Conservation (phyloP, 2,797 vertebrate genomes). For the Sciurus carolinensis region DNA sequence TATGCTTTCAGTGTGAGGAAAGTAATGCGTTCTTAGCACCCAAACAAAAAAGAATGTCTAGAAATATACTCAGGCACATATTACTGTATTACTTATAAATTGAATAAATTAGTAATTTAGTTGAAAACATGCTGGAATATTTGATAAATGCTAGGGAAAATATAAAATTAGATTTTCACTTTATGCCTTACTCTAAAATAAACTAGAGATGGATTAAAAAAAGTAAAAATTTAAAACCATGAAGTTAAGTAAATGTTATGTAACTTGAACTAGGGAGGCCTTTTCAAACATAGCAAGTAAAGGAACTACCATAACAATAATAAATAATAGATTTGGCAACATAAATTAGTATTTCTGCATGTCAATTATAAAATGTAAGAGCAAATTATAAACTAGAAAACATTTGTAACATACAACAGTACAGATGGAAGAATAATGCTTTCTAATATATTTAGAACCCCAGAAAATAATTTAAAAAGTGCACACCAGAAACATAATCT, state of each 20-base stretch:
- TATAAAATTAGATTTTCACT: slow-evolving; percentile 43
- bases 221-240: not conserved
- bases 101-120: slow-evolving; percentile 1
- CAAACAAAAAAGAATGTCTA: not conserved
- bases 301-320: not conserved
- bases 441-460: slow-evolving; percentile 11
- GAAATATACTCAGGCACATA: not conserved
- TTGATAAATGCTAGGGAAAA: slow-evolving; percentile 32
- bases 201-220: not conserved
- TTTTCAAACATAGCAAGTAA: not conserved
- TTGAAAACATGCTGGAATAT: slow-evolving; percentile 31
- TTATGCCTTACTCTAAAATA: not conserved
- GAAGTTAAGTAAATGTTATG: slow-evolving; percentile 31
- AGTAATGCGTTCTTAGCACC: not conserved
- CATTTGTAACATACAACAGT: not conserved
- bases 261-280: not conserved
- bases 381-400: not conserved
- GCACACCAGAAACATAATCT: not conserved
- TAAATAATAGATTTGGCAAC: not conserved
- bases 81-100: not conserved
- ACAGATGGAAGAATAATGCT: not conserved
- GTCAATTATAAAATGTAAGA: not conserved
- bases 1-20: not conserved
- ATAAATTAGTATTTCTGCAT: not conserved
- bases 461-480: not conserved